Base-by-base conservation (phyloP, 2,888 invertebrate species). In the Hecatera dysodea region DNA sequence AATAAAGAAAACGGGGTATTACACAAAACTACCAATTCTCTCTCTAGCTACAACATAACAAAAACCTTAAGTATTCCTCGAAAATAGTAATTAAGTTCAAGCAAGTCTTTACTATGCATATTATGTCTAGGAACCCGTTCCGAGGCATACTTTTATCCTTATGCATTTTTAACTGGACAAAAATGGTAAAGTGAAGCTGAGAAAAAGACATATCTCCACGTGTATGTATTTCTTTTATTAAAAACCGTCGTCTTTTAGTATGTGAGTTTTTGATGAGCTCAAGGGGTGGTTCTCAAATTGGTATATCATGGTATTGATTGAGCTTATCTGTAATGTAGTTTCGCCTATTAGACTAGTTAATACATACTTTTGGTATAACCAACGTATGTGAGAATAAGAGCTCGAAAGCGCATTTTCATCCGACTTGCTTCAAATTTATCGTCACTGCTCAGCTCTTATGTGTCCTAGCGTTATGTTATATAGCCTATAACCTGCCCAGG, bases 11-110 rank as follows among this genome's bases (percentile, higher is more conserved):
- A 29, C 29, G 24, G 7, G 22, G 1, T 82, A 80, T 87, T 85
- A 88, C 80, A 88, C 68, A 74, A 78, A 82, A 80, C 66, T 24
- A 66, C 84, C 68, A 76, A 83, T 80, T 86, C 76, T 71, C 66
- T 53, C 68, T 69, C 67, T 77, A 44, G 74, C 84, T 73, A 81
- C 76, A 80, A 83, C 86, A 64, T 56, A 11, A 76, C 71, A 77
- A 86, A 86, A 86, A 81, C 82, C 85, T 89, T 86, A 83, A 85
- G 84, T 88, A 86, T 90, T 89, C 83, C 77, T 82, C 79, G 89
- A 90, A 91, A 74, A 90, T 86, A 88, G 90, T 91, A 92, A 92
- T 93, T 92, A 94, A 91, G 87, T 91, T 89, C 89, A 89, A 88
- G 88, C 88, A 86, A 89, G 89, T 90, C 81, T 89, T 91, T 91